These are phyloP conservation scores for Podilymbus podiceps DNA, from an alignment of 2,113 vertebrate genomes.

Conservation along the genomic window DNA sequence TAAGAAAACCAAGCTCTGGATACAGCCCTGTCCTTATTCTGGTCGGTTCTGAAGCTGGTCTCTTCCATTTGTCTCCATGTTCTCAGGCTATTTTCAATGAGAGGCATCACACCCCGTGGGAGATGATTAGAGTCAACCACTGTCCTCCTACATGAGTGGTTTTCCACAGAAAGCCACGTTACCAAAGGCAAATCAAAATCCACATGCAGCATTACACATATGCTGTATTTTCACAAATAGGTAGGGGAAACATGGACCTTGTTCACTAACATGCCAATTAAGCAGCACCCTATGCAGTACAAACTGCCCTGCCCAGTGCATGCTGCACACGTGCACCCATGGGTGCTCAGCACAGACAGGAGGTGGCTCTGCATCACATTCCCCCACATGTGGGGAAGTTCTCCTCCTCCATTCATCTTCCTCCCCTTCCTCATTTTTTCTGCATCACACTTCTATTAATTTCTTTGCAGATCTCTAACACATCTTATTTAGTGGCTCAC, in stretches of 20 bases:
- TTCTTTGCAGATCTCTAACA: fast-evolving
- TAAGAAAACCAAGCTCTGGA: neutral
- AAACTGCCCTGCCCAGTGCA: neutral
- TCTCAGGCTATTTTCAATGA: fast-evolving
- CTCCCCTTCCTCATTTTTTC: neutral
- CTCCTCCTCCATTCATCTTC: neutral
- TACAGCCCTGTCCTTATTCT: neutral
- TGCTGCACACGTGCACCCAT: fast-evolving
- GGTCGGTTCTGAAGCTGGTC: neutral
- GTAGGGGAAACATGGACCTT: neutral
- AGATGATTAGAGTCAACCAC: neutral
- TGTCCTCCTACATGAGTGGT: fast-evolving
- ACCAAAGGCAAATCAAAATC: neutral
- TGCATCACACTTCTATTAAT: too few relatives aligned
- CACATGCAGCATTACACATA: fast-evolving
- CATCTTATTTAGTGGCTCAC: neutral
- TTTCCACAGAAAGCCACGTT: neutral
- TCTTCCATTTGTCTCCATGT: neutral
- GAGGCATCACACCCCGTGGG: neutral
- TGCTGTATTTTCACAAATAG: neutral
- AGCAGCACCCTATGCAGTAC: neutral
- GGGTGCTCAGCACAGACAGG: neutral
- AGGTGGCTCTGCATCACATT: neutral
- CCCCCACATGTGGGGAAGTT: fast-evolving
- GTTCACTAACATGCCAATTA: neutral